phyloP scores from a whole-genome alignment of 1,140 invertebrate species.

The Carcinoscorpius rotundicauda region DNA sequence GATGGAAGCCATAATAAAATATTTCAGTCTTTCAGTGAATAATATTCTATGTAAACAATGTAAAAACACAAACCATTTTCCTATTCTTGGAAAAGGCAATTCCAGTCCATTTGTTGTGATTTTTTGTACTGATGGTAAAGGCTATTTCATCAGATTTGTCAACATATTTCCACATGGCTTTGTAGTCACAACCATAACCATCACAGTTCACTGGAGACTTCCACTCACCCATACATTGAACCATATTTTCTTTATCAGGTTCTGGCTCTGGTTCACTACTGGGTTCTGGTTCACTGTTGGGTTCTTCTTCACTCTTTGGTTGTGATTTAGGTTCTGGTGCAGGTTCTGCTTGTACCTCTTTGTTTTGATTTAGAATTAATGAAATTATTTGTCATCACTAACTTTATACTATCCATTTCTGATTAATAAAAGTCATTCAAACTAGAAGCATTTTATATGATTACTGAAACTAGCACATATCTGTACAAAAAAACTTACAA shows the following conservation, averaged over 20 bases:
- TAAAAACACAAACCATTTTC: slow-evolving; percentile 1
- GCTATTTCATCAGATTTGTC: slow-evolving; percentile 59
- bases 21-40: too few species aligned
- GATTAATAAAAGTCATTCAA: neutral
- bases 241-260: slow-evolving; percentile 24
- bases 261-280: slow-evolving; percentile 23
- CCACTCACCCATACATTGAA: slow-evolving; percentile 40
- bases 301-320: neutral
- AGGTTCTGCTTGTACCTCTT: slow-evolving; percentile 29
- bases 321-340: slow-evolving; percentile 18
- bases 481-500: too few species aligned
- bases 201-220: slow-evolving; percentile 57
- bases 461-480: too few species aligned
- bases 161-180: slow-evolving; percentile 68
- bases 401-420: too few species aligned
- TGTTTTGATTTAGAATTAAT: slow-evolving; percentile 28
- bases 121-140: slow-evolving; percentile 72
- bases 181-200: slow-evolving; percentile 62
- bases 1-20: too few species aligned
- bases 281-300: slow-evolving; percentile 35
- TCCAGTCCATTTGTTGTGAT: slow-evolving; percentile 79
- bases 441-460: neutral
- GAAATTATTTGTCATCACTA: neutral
- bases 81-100: slow-evolving; percentile 75
- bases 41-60: too few species aligned